These are phyloP conservation scores for Hydrophis major DNA, from an alignment of 2,797 vertebrate species.

Conservation along the genomic window DNA sequence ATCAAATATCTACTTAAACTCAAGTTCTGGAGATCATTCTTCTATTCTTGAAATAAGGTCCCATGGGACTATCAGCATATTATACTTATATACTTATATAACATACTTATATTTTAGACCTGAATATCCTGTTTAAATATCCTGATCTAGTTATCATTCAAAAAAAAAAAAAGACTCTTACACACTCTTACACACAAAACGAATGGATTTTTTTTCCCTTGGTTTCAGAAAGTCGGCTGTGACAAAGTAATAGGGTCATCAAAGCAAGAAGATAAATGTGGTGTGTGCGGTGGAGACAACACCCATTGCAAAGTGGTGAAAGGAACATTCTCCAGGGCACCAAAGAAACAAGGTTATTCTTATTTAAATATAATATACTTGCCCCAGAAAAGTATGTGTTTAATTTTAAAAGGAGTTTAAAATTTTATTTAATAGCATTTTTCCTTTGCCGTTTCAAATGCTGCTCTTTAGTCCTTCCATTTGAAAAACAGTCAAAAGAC, in stretches of 20 bases:
- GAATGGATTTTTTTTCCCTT: conserved; percentile 4
- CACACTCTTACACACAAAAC: neutral
- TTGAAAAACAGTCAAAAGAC: neutral
- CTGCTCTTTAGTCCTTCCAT: neutral
- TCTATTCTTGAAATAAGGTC: conserved; percentile 24
- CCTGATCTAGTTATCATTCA: neutral
- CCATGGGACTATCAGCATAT: neutral
- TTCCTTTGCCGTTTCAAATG: neutral
- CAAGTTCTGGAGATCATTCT: neutral
- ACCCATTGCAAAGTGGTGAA: conserved; percentile 91
- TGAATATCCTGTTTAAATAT: neutral
- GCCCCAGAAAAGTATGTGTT: neutral
- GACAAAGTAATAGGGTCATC: conserved; percentile 88
- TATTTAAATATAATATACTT: neutral
- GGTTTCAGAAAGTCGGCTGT: conserved; percentile 91
- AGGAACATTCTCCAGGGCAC: conserved; percentile 83
- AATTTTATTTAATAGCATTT: neutral
- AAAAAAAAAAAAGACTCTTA: neutral
- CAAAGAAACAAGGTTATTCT: conserved; percentile 84
- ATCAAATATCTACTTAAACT: conserved; percentile 44
- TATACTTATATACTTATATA: neutral
- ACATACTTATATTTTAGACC: conserved; percentile 1
- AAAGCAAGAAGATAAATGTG: conserved; percentile 94
- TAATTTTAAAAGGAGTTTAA: neutral
- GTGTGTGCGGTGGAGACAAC: conserved; percentile 92